phyloP scores from a whole-genome alignment of 1,140 invertebrate genomes.

The Neelides sp. region DNA sequence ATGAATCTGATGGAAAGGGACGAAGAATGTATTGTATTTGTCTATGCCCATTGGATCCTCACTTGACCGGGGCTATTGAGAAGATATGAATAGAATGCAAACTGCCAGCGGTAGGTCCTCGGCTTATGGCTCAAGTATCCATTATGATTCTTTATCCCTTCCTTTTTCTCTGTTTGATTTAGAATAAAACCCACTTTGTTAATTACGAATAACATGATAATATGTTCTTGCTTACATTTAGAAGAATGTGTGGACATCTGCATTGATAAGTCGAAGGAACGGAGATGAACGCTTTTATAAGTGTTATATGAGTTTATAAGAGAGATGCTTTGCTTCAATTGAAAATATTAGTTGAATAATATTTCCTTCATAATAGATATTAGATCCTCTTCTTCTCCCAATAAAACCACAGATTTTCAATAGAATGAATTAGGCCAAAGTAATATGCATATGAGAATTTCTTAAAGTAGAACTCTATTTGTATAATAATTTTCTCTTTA shows the following conservation, averaged over 20 bases:
- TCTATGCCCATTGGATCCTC: not conserved
- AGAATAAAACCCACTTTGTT: conserved; percentile 33
- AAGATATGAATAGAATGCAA: not conserved
- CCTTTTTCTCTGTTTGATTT: conserved; percentile 3
- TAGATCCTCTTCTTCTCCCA: too few species aligned
- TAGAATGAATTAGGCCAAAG: too few species aligned
- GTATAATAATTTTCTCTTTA: too few species aligned
- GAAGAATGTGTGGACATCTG: not conserved
- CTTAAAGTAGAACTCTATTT: too few species aligned
- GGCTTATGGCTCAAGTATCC: not conserved
- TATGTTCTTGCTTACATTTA: not conserved
- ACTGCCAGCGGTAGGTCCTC: not conserved
- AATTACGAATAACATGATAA: not conserved
- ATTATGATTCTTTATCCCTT: not conserved
- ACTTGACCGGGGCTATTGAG: not conserved
- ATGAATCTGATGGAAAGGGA: not conserved
- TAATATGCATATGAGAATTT: too few species aligned
- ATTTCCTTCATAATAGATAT: too few species aligned
- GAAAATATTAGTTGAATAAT: too few species aligned
- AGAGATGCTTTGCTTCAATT: too few species aligned
- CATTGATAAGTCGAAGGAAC: too few species aligned
- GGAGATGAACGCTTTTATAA: too few species aligned
- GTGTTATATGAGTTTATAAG: too few species aligned
- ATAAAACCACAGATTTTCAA: too few species aligned
- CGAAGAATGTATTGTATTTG: not conserved